Base-by-base conservation (phyloP, 37 sponge, comb jelly and placozoan species). In the Crambe crambe region DNA sequence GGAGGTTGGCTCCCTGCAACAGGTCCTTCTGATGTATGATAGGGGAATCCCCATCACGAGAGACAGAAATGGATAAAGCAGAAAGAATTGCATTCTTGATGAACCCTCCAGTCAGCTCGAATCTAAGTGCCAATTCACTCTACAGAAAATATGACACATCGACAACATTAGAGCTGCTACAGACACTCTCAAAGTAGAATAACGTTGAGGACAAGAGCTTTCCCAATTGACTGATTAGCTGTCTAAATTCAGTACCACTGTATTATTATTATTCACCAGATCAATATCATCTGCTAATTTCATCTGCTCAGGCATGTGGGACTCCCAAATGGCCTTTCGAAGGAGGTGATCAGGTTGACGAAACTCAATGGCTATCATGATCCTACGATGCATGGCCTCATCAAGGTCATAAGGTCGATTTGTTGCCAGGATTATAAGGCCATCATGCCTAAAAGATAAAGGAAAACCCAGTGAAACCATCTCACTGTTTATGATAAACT, bases 371-470 rank as follows among this genome's bases (percentile, higher is more conserved):
- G 92, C 85, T 43, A 92, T 56, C 83, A 84, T 92, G 59, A 92
- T 87, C 32, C 92, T 47, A 6, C 92, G 67, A 36, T 91, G 92
- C 92, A 91, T 91, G 42, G 92, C 92, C 60, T 91, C 92, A 66
- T 91, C 92, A 59, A 91, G 80, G 75, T 91, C 92, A 77, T 85
- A 91, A 8, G 92, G 92, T 34, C 92, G 72, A 66, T 91, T 91
- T 40, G 92, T 91, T 8, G 92, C 92, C 83, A 91, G 38, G 58
- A 91, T 91, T 42, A 92, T 92, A 29, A 92, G 73, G 77, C 92
- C 92, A 83, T 92, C 92, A 83, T 92, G 92, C 58, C 92, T 91
- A 40, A 70, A 5, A 71, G 17, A 61, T n/a, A n/a, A 72, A 4
- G 9, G 21, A 35, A 25, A 26, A 43, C 54, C n/a, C n/a, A n/a